Evolutionary conservation across 2,888 invertebrate species (phyloP).

Genomic region (Uloborus plumipes): DNA sequence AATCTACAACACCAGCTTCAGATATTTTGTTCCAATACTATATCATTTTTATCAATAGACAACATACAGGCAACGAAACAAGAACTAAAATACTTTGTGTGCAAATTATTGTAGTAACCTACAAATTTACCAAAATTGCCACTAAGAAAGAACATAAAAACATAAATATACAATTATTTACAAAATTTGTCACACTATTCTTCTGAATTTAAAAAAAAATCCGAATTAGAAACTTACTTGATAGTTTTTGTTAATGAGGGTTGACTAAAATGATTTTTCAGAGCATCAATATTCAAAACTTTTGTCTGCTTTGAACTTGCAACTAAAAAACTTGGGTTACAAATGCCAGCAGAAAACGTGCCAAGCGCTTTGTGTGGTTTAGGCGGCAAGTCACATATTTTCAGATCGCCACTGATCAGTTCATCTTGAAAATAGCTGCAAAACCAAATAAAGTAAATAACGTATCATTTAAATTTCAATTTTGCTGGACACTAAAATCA

Average conservation of each 20-base stretch:
- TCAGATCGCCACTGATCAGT: constrained; percentile 68
- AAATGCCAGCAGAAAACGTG: not conserved
- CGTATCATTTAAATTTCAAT: no score
- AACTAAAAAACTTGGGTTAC: not conserved
- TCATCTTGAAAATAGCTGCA: constrained; percentile 73
- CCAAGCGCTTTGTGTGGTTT: constrained; percentile 34
- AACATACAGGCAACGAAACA: no score
- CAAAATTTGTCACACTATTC: no score
- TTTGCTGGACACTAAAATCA: not conserved
- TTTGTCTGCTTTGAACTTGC: no score
- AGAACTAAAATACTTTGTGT: no score
- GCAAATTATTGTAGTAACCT: no score
- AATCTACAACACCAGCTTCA: no score
- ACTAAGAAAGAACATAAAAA: not conserved
- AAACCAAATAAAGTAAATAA: not conserved
- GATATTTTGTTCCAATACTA: no score
- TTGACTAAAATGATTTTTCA: no score
- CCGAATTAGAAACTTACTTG: constrained; percentile 30
- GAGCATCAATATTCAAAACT: no score
- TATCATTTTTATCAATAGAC: no score
- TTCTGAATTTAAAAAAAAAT: not conserved
- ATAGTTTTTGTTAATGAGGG: constrained; percentile 15
- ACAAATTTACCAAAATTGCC: no score
- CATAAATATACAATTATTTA: not conserved
- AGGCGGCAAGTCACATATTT: constrained; percentile 46